A percentile compares a stretch with the other conserved stretches of the same genome.
Conservation (phyloP, 2,888 invertebrate genomes). For the Lydus trimaculatus region DNA sequence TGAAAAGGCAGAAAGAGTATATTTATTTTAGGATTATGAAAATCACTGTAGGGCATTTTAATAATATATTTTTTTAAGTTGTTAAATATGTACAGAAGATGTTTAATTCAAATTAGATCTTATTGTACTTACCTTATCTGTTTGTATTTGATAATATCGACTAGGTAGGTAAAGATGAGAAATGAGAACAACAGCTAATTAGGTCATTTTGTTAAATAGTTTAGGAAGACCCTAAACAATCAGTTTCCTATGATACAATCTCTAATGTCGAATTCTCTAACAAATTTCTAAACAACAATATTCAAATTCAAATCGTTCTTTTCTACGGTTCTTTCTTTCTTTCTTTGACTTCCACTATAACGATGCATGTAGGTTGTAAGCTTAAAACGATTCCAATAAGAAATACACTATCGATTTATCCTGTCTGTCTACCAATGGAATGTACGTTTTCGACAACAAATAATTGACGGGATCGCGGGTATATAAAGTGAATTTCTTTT, state of each 20-base stretch:
- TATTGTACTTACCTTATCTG: not conserved
- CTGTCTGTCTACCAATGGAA: constrained; percentile 21
- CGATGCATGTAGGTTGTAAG: not conserved
- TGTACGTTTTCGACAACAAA: constrained; percentile 49
- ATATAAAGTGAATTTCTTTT: constrained; percentile 50
- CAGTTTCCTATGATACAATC: constrained; percentile 19
- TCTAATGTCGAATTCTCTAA: constrained; percentile 10
- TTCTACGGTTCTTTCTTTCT: not conserved
- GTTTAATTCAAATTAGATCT: too few relatives aligned
- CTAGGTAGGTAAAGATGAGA: constrained; percentile 3
- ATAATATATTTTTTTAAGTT: constrained; percentile 18
- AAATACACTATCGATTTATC: constrained; percentile 2
- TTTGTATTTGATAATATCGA: not conserved
- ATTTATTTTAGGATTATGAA: too few relatives aligned
- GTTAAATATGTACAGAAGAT: constrained; percentile 15
- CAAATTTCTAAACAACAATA: not conserved
- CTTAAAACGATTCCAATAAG: constrained; percentile 1
- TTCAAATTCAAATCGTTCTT: not conserved
- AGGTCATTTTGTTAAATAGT: constrained; percentile 21
- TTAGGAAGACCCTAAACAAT: constrained; percentile 19
- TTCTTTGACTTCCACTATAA: not conserved
- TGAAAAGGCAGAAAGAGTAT: too few relatives aligned
- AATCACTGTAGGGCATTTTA: too few relatives aligned
- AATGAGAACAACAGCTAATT: constrained; percentile 21
- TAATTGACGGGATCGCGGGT: constrained; percentile 56